A percentile compares a stretch with the other conserved stretches of the same genome.
Evolutionary conservation across 2,888 invertebrate species (phyloP).

Genomic region (Caenorhabditis macrosperma): DNA sequence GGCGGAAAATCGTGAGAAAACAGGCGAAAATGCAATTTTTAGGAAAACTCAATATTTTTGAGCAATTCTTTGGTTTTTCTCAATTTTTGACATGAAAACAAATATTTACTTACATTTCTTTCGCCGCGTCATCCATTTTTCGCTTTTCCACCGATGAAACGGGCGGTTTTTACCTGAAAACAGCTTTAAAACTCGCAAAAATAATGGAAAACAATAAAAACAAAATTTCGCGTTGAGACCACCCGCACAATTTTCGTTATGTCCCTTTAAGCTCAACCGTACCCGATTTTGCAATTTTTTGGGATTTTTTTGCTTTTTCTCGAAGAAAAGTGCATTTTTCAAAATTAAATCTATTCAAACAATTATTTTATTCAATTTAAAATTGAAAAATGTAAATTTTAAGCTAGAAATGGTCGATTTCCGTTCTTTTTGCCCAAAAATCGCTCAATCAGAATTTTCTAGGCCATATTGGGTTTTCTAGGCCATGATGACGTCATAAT

Average conservation of each 20-base stretch:
- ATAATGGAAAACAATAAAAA: background rate
- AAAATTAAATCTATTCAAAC: no score
- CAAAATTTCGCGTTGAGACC: background rate
- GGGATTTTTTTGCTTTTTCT: background rate
- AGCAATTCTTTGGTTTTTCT: background rate
- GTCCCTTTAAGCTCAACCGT: background rate
- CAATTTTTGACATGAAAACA: background rate
- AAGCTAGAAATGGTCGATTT: background rate
- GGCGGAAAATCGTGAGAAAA: no score
- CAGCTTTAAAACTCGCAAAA: background rate
- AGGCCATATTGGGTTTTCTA: background rate
- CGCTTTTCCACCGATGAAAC: background rate
- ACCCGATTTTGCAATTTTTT: background rate
- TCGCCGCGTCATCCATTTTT: conserved; percentile 5
- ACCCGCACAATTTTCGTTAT: background rate
- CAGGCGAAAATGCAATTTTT: background rate
- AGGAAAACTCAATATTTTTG: background rate
- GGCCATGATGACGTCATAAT: background rate
- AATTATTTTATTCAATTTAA: no score
- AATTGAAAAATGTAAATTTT: no score
- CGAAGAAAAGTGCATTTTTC: no score
- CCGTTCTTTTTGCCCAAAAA: background rate
- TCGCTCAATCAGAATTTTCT: background rate
- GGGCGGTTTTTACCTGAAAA: background rate
- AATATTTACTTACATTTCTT: conserved; percentile 18